Evolutionary conservation across 2,113 vertebrate genomes (phyloP).

Genomic region (Dolichotis patagonum): DNA sequence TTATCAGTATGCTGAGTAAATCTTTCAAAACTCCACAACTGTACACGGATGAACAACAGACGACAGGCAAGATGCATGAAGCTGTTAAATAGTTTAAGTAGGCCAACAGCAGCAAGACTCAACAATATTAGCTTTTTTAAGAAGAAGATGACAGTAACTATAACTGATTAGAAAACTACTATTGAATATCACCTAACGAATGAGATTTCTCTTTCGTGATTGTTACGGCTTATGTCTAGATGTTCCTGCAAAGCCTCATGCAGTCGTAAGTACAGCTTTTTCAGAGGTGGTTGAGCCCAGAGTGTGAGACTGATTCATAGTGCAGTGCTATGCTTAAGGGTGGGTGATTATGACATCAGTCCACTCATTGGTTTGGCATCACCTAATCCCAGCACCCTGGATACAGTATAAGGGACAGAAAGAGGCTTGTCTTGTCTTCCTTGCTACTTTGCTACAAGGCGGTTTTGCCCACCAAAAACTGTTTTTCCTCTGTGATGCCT

Average conservation of each 20-base stretch:
- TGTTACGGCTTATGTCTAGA: neutral
- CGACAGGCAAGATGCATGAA: neutral
- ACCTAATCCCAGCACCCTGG: neutral
- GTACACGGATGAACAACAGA: neutral
- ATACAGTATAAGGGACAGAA: neutral
- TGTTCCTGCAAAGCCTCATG: neutral
- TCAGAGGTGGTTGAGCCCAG: neutral
- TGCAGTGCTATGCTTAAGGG: neutral
- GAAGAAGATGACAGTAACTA: neutral
- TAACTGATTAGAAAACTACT: slow-evolving; percentile 15
- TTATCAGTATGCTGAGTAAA: neutral
- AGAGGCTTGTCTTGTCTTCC: neutral
- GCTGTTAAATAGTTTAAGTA: neutral
- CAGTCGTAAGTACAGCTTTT: neutral
- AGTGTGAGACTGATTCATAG: neutral
- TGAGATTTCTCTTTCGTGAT: neutral
- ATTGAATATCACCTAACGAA: slow-evolving; percentile 7
- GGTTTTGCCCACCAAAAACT: neutral
- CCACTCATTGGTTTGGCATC: neutral
- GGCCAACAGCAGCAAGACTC: neutral
- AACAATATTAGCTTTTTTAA: slow-evolving; percentile 22
- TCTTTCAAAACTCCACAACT: neutral
- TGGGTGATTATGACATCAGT: neutral
- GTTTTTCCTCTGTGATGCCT: neutral
- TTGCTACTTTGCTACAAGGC: neutral